These are phyloP conservation scores for Drosophila seclusa DNA, from an alignment of 2,888 invertebrate genomes.

Conservation along the genomic window DNA sequence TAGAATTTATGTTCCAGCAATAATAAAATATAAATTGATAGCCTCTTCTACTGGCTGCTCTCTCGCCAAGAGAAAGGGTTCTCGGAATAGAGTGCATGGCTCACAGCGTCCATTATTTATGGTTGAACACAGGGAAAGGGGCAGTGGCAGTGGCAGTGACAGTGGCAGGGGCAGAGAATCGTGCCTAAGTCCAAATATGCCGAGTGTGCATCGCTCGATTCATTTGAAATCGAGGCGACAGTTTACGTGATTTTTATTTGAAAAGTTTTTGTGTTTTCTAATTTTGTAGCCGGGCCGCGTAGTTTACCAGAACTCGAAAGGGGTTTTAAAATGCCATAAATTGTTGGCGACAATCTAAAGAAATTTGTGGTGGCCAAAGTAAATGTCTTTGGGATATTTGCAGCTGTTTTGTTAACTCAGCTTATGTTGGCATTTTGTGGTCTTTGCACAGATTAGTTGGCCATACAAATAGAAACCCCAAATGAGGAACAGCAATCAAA, in stretches of 20 bases:
- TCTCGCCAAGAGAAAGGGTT: constrained; percentile 61
- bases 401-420: constrained; percentile 62
- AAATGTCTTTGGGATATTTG: constrained; percentile 55
- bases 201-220: constrained; percentile 51
- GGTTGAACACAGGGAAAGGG: constrained; percentile 38
- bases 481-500: background rate
- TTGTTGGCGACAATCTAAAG: constrained; percentile 41
- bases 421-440: constrained; percentile 67
- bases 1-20: constrained; percentile 65
- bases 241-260: constrained; percentile 78
- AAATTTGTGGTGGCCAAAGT: constrained; percentile 53
- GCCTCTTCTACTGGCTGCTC: constrained; percentile 33
- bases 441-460: constrained; percentile 55
- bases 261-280: constrained; percentile 64
- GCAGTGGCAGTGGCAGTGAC: constrained; percentile 25
- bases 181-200: constrained; percentile 73
- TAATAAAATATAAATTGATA: constrained; percentile 57
- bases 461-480: constrained; percentile 20
- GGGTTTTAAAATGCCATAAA: constrained; percentile 76
- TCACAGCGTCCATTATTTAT: constrained; percentile 69
- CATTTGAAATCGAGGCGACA: constrained; percentile 75
- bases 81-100: constrained; percentile 58
- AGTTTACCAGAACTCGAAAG: constrained; percentile 47
- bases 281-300: constrained; percentile 61
- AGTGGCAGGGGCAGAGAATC: constrained; percentile 54